phyloP scores from a whole-genome alignment of 2,888 invertebrate species.

The Sphinx pinastri region DNA sequence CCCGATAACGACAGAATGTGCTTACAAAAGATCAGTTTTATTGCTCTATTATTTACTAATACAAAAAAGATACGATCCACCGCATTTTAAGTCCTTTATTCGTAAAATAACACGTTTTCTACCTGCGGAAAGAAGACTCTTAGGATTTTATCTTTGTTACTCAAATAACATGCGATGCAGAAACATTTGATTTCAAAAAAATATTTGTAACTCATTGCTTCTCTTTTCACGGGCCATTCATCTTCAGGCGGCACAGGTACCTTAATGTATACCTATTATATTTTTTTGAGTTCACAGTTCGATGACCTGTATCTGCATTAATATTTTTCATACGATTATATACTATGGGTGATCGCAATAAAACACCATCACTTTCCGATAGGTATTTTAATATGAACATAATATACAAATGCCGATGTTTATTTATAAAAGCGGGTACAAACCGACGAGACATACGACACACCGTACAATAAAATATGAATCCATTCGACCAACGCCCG shows the following conservation, averaged over 20 bases:
- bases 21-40: slow-evolving; percentile 7
- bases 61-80: neutral
- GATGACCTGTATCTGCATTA: too few species aligned
- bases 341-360: slow-evolving; percentile 36
- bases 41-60: neutral
- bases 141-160: too few species aligned
- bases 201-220: too few species aligned
- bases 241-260: too few species aligned
- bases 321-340: neutral
- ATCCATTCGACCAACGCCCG: slow-evolving; percentile 19
- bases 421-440: slow-evolving; percentile 82
- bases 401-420: slow-evolving; percentile 80
- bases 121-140: neutral
- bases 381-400: slow-evolving; percentile 81
- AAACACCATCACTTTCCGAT: slow-evolving; percentile 51
- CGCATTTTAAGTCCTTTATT: neutral
- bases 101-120: slow-evolving; percentile 3
- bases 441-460: slow-evolving; percentile 75
- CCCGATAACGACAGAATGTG: slow-evolving; percentile 4
- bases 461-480: slow-evolving; percentile 68
- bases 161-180: too few species aligned
- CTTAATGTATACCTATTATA: too few species aligned
- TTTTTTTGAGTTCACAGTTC: too few species aligned
- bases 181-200: too few species aligned
- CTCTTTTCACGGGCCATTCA: too few species aligned